phyloP scores from a whole-genome alignment of 2,113 vertebrate species.

The Barnardius zonarius region DNA sequence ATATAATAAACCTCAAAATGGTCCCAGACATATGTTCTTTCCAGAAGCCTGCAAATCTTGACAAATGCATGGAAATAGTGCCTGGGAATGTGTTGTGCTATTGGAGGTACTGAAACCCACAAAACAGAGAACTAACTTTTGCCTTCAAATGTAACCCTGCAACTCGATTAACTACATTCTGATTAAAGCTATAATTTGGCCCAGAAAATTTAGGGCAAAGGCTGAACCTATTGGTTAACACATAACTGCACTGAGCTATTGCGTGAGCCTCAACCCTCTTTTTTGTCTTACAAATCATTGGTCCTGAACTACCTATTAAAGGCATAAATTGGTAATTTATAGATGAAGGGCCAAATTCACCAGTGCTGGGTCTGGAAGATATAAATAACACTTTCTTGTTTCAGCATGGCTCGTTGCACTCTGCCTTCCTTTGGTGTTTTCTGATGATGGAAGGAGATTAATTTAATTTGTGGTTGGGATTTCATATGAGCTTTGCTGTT shows the following conservation, averaged over 20 bases:
- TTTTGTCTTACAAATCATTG: constrained; percentile 58
- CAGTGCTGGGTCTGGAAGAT: constrained; percentile 41
- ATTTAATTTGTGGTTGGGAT: constrained; percentile 60
- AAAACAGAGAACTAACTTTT: neutral
- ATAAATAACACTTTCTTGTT: constrained; percentile 60
- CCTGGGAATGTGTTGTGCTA: neutral
- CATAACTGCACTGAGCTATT: neutral
- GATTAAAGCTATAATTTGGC: constrained; percentile 21
- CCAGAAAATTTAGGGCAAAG: constrained; percentile 20
- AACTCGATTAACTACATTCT: neutral
- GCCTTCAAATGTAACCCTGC: neutral
- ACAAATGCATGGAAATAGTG: neutral
- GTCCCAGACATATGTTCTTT: neutral
- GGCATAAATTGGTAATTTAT: constrained; percentile 54
- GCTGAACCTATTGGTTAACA: constrained; percentile 27
- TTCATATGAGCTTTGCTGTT: constrained; percentile 29
- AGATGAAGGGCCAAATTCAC: constrained; percentile 58
- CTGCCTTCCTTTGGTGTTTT: constrained; percentile 62
- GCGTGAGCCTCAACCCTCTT: neutral
- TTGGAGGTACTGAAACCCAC: neutral
- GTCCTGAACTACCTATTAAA: constrained; percentile 53
- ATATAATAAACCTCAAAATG: constrained; percentile 4
- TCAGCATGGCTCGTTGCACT: constrained; percentile 38
- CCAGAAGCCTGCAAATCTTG: neutral
- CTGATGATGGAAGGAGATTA: constrained; percentile 50